Percentiles rank a stretch among this genome's conserved stretches.
Conservation (phyloP, 2,113 vertebrate genomes). For the Nothocercus julius region DNA sequence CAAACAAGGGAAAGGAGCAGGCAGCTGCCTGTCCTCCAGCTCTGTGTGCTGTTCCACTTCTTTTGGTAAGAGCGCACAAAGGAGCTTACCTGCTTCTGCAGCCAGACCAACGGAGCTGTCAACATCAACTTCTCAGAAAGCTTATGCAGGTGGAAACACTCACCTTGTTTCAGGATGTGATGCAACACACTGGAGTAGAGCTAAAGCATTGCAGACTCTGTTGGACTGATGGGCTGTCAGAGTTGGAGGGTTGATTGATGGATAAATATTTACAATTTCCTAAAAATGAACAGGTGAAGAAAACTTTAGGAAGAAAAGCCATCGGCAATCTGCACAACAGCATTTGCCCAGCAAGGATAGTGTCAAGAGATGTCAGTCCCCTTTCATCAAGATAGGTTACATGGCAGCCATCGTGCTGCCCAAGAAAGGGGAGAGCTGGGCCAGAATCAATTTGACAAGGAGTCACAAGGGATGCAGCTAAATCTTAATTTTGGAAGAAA, state of each 20-base stretch:
- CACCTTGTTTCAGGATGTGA: slow-evolving; percentile 97
- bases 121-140: neutral
- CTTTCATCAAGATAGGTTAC: neutral
- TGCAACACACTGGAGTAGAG: slow-evolving; percentile 94
- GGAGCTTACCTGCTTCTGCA: neutral
- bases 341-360: neutral
- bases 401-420: fast-evolving
- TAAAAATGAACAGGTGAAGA: slow-evolving; percentile 50
- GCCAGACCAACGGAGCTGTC: neutral
- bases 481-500: neutral
- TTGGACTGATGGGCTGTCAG: slow-evolving; percentile 98
- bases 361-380: neutral
- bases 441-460: neutral
- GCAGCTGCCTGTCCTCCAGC: neutral
- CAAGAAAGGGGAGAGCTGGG: neutral
- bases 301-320: neutral
- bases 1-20: neutral
- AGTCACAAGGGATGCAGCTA: neutral
- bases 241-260: slow-evolving; percentile 97
- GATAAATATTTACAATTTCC: slow-evolving; percentile 99
- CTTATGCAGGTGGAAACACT: neutral
- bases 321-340: neutral
- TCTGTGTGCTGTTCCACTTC: neutral
- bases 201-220: slow-evolving; percentile 96
- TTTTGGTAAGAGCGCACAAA: neutral